phyloP scores from a whole-genome alignment of 30 jellyfish, hydroid and myxozoan species.

The Aurelia sp. region DNA sequence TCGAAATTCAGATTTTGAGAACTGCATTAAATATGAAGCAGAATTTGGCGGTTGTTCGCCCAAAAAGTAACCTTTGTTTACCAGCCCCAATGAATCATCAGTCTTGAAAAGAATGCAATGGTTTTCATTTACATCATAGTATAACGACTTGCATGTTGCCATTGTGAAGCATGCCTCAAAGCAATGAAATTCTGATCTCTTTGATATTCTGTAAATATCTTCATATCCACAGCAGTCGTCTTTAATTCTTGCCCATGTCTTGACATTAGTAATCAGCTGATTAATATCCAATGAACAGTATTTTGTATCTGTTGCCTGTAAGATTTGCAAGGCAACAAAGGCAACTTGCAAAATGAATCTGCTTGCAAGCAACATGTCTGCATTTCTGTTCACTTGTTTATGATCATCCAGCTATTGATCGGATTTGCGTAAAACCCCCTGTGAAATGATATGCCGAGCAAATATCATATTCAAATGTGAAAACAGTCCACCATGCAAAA shows the following conservation, averaged over 20 bases:
- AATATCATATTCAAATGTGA: too few relatives aligned
- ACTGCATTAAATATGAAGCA: neutral
- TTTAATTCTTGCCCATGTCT: neutral
- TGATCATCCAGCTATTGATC: too few relatives aligned
- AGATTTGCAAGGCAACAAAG: too few relatives aligned
- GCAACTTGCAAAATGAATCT: too few relatives aligned
- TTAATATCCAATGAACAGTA: too few relatives aligned
- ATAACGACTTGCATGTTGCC: constrained; percentile 5
- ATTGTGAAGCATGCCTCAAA: constrained; percentile 5
- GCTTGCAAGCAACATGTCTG: too few relatives aligned
- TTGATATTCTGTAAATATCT: neutral
- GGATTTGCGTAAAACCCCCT: too few relatives aligned
- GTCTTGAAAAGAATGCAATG: constrained; percentile 3
- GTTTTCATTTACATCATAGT: neutral
- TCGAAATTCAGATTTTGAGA: neutral
- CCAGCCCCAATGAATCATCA: neutral
- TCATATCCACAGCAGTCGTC: neutral
- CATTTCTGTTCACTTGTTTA: too few relatives aligned
- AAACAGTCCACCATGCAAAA: too few relatives aligned
- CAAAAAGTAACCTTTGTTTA: neutral
- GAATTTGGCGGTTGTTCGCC: neutral
- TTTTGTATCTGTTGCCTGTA: too few relatives aligned
- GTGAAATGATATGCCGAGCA: too few relatives aligned
- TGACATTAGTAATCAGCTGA: neutral
- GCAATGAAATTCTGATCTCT: neutral